These are phyloP conservation scores for Empidonax traillii DNA, from an alignment of 2,113 vertebrate genomes.

Conservation along the genomic window DNA sequence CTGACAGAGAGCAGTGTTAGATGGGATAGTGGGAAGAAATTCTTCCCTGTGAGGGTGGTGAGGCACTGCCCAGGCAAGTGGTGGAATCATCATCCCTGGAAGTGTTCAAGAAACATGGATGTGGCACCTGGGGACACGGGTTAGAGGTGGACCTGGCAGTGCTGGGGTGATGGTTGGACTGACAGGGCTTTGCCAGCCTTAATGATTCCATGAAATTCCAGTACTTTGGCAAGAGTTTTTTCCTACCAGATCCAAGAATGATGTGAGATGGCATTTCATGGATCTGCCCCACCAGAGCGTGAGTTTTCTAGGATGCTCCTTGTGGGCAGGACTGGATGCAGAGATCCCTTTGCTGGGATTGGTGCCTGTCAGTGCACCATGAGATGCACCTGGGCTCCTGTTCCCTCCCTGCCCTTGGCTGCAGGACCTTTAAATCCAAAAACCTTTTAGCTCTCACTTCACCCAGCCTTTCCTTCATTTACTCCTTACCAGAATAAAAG, in stretches of 20 bases:
- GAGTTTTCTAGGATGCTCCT: background rate
- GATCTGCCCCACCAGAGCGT: background rate
- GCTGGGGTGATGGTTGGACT: background rate
- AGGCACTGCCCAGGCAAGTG: background rate
- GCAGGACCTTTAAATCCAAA: background rate
- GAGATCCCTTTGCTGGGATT: background rate
- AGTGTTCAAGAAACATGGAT: background rate
- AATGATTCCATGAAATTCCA: background rate
- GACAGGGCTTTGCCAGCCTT: background rate
- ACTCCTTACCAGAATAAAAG: background rate
- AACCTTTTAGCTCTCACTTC: background rate
- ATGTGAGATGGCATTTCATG: accelerated
- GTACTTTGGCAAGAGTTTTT: background rate
- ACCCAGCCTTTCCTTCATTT: background rate
- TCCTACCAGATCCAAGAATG: background rate
- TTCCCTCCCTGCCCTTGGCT: background rate
- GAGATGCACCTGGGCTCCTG: background rate
- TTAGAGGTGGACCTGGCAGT: background rate
- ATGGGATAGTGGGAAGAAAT: background rate
- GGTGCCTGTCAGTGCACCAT: accelerated
- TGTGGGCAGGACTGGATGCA: background rate
- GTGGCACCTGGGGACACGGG: background rate
- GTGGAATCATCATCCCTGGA: background rate
- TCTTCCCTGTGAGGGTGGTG: background rate
- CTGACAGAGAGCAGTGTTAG: background rate